Conservation (phyloP, 2,797 vertebrate species). For the Eleutherodactylus coqui region DNA sequence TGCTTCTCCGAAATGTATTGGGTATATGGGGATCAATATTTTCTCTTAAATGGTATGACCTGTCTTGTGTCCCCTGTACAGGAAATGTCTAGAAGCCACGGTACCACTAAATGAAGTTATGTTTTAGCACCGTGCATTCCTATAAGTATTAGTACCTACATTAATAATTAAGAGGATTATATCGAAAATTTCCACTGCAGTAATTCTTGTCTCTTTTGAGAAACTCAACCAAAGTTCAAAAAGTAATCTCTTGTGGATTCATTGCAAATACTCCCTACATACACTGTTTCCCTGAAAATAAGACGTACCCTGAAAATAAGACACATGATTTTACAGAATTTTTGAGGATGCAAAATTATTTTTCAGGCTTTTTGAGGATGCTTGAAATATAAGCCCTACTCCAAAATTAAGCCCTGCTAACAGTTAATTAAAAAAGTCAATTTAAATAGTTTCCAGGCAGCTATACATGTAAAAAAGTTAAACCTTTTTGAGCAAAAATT, state of each 20-base stretch:
- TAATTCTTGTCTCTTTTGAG: slow-evolving; percentile 12
- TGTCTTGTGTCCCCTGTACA: slow-evolving; percentile 9
- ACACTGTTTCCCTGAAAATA: no score
- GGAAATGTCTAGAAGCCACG: slow-evolving; percentile 25
- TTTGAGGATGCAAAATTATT: no score
- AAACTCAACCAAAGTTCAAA: not conserved
- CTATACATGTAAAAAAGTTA: no score
- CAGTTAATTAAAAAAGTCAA: no score
- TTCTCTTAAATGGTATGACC: slow-evolving; percentile 1
- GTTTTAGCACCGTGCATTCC: slow-evolving; percentile 35
- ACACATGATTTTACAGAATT: no score
- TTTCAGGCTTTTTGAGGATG: no score
- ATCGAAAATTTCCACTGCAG: slow-evolving; percentile 34
- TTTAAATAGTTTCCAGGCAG: no score
- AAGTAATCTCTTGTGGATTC: not conserved
- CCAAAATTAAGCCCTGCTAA: no score
- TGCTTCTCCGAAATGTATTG: not conserved
- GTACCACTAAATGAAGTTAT: slow-evolving; percentile 43
- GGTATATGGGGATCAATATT: slow-evolving; percentile 36
- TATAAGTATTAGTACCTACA: slow-evolving; percentile 32
- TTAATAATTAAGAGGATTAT: slow-evolving; percentile 53
- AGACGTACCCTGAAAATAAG: no score
- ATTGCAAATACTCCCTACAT: not conserved
- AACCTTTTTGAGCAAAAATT: no score
- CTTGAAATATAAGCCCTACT: no score